Evolutionary conservation across 2,888 invertebrate genomes (phyloP), one percentile per base, ranked within the genome.

Genomic region (Himalopsyche kuldschensis): DNA sequence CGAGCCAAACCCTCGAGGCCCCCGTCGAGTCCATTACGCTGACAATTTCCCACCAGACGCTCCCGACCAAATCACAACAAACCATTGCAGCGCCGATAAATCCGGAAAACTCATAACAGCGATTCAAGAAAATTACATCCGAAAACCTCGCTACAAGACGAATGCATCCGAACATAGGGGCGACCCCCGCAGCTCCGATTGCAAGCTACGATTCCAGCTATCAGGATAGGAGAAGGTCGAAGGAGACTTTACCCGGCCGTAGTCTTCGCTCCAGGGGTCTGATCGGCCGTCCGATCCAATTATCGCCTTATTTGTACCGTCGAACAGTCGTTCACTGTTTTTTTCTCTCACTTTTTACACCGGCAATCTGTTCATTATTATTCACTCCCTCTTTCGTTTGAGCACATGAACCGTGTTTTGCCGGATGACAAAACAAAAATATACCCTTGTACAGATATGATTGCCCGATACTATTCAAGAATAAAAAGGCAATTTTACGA

Each of bases 231-330:
- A 48, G 76, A 76, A 46, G 77, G 82, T 78, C 69, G 82, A 31
- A 76, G 75, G 76, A 47, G 75, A 79, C 47, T 75, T 75, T 55
- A 79, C 69, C 17, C 82, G 75, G 82, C 47, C 84, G 79, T 79
- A 35, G 32, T 46, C 77, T 55, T 32, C 84, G 75, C 85, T 76
- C 81, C 86, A 79, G 86, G 86, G 85, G 80, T 48, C 84, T 81
- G 85, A 85, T 85, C 80, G 85, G 75, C 84, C 82, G 85, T 86
- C 86, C 81, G 79, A 83, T 85, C 84, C 86, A 84, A 86, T 86
- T 86, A 86, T 85, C 83, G 83, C 79, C 84, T 82, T 85, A 86
- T 86, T 86, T 86, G 86, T 86, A 84, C 81, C 82, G 79, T 46
- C 46, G 78, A 75, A 78, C 63, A 41, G 77, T 81, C 80, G 80